phyloP scores from a whole-genome alignment of 1,140 invertebrate species.

The Atta cephalotes region DNA sequence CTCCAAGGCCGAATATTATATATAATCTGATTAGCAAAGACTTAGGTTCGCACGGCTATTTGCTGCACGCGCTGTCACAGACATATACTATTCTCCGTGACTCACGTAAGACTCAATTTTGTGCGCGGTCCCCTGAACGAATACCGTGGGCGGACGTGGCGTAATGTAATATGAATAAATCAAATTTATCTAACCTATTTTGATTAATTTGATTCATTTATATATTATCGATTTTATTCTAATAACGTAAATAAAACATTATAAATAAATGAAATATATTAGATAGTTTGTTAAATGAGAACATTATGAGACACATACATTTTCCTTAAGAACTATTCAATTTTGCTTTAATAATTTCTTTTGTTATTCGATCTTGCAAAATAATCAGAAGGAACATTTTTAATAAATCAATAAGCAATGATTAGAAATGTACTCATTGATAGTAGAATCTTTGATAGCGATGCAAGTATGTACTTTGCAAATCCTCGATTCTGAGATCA shows the following conservation, averaged over 20 bases:
- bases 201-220: neutral
- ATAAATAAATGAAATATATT: neutral
- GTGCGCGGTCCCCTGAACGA: neutral
- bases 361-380: neutral
- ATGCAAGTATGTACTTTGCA: neutral
- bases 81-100: slow-evolving; percentile 49
- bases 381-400: neutral
- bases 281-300: neutral
- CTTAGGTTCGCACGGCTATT: slow-evolving; percentile 40
- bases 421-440: neutral
- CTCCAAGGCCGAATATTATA: slow-evolving; percentile 55
- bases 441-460: neutral
- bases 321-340: neutral
- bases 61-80: slow-evolving; percentile 43
- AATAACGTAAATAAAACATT: neutral
- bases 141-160: slow-evolving; percentile 22
- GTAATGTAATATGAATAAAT: slow-evolving; percentile 7
- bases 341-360: neutral
- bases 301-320: neutral
- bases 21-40: slow-evolving; percentile 58
- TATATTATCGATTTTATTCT: neutral
- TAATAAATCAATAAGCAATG: neutral
- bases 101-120: slow-evolving; percentile 45
- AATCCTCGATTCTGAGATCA: slow-evolving; percentile 23
- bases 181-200: slow-evolving; percentile 14